These are phyloP conservation scores for Sipunculus nudus DNA, from an alignment of 2,888 invertebrate genomes.

Conservation along the genomic window DNA sequence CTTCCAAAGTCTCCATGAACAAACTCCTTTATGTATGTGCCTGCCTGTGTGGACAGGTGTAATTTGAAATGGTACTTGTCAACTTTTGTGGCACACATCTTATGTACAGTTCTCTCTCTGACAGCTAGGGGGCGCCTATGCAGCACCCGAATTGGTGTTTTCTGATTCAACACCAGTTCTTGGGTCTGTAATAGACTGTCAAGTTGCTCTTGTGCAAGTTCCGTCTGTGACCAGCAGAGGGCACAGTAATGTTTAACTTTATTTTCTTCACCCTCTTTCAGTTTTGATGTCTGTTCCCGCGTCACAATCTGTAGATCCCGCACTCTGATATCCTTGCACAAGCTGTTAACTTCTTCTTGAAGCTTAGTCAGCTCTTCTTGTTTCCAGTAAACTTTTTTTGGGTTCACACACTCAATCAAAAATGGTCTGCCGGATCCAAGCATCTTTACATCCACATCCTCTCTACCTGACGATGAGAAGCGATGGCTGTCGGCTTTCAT, in stretches of 20 bases:
- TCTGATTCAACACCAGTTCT: constrained; percentile 77
- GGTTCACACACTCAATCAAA: constrained; percentile 80
- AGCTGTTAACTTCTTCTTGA: constrained; percentile 73
- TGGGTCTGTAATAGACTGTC: constrained; percentile 69
- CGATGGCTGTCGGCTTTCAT: constrained; percentile 64
- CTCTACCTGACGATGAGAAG: constrained; percentile 91
- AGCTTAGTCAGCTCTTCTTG: constrained; percentile 70
- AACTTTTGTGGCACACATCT: constrained; percentile 71
- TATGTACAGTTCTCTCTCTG: constrained; percentile 75
- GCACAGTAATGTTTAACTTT: constrained; percentile 90
- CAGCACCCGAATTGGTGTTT: constrained; percentile 89
- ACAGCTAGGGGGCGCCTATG: constrained; percentile 81
- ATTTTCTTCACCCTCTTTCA: constrained; percentile 87
- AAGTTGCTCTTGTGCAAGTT: constrained; percentile 15
- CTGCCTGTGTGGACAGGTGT: constrained; percentile 83
- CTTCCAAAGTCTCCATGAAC: constrained; percentile 95
- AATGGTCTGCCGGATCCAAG: constrained; percentile 87
- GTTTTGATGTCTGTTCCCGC: constrained; percentile 73
- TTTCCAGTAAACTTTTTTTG: constrained; percentile 69
- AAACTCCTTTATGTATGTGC: constrained; percentile 95
- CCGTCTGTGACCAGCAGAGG: constrained; percentile 66
- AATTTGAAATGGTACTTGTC: constrained; percentile 72
- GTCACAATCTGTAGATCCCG: constrained; percentile 75
- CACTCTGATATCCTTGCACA: constrained; percentile 70
- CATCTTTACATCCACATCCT: constrained; percentile 97